These are phyloP conservation scores for Gnathochromis pfefferi DNA, from an alignment of 2,113 vertebrate species.

Conservation along the genomic window DNA sequence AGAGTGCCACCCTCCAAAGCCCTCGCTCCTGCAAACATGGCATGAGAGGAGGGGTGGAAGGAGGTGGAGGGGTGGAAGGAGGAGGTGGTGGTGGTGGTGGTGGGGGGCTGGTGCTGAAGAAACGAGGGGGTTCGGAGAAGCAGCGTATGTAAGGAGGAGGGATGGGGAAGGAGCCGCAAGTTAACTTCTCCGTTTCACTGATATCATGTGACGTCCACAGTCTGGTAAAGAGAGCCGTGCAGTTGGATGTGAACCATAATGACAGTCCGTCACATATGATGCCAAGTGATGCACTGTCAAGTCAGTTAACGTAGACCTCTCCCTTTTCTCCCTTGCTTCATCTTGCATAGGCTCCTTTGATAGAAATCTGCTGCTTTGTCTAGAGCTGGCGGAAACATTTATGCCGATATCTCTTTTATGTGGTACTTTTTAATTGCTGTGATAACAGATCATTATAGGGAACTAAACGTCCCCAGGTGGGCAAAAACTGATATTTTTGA, in stretches of 20 bases:
- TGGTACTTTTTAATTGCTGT: background rate
- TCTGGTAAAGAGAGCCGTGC: constrained; percentile 49
- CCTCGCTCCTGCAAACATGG: constrained; percentile 58
- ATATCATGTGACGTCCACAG: constrained; percentile 63
- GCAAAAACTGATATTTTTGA: background rate
- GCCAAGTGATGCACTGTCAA: constrained; percentile 42
- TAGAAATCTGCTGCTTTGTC: background rate
- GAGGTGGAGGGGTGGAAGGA: background rate
- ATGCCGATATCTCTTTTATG: background rate
- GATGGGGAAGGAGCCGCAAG: constrained; percentile 35
- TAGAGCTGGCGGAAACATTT: background rate
- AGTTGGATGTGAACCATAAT: constrained; percentile 44
- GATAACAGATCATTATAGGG: background rate
- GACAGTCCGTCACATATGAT: constrained; percentile 54
- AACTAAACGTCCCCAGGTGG: background rate
- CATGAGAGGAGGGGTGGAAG: constrained; percentile 16
- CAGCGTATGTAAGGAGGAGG: background rate
- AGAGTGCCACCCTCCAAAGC: constrained; percentile 73
- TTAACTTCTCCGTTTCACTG: constrained; percentile 59
- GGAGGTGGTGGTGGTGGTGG: background rate
- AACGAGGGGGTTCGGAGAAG: background rate
- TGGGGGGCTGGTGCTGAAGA: background rate
- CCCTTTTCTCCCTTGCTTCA: background rate
- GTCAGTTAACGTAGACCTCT: constrained; percentile 14
- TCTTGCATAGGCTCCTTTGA: background rate